Base-by-base conservation (phyloP, 2,888 invertebrate genomes). In the Clunio marinus region DNA sequence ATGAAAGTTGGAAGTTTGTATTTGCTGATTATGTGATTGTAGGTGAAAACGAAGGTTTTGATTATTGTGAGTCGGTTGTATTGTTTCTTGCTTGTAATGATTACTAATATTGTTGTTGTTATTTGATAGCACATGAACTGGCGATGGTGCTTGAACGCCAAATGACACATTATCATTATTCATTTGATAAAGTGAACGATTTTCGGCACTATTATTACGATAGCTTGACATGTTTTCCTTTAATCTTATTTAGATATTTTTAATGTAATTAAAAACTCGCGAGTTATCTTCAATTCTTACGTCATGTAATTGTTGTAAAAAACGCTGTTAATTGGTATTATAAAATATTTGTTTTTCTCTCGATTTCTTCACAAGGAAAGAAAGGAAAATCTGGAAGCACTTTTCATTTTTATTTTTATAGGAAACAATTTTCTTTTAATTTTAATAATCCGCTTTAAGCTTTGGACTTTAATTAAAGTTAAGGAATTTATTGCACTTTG, bases 1-100 rank as follows among this genome's bases (percentile, higher is more conserved):
- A 25, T 71, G 72, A 45, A 45, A 65, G 25, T 65, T 65, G 55
- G 66, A 55, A 35, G 46, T 51, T 35, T 66, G 55, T 46, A 66
- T 55, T 25, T 41, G 57, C 24, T 57, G 58, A 58, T 25, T 68
- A 24, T 68, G 68, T 8, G 45, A 58, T 35, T 58, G 68, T 22
- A 58, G 41, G 25, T 66, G 66, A 28, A 66, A 58, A n/a, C 58
- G 57, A 4, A 35, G 24, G 41, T 46, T 41, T 8, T 66, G 66
- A 37, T 58, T 24, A 25, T 41, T 22, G 13, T 41, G 57, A 8
- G 58, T n/a, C 15, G 57, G 35, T 58, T 57, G 58, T 17, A 20
- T 24, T 10, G 37, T 27, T 7, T 57, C 58, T 24, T 68, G 57
- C 27, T 37, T 58, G 32, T 22, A 58, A 24, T 68, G 58, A 37